These are phyloP conservation scores for Scortum barcoo DNA, from an alignment of 2,113 vertebrate species.

Conservation along the genomic window DNA sequence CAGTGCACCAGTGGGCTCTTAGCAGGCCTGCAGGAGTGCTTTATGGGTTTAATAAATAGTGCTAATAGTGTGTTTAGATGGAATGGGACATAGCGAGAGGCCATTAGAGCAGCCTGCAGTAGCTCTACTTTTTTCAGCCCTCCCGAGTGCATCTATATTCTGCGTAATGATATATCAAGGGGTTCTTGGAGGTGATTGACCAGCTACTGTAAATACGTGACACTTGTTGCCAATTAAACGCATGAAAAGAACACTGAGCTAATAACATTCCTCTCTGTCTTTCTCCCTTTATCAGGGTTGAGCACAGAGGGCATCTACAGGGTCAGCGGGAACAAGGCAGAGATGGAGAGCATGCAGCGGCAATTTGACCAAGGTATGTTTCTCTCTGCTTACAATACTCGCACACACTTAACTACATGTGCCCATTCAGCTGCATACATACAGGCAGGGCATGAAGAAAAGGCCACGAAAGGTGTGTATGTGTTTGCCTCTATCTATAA, in stretches of 20 bases:
- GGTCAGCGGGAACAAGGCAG: constrained; percentile 96
- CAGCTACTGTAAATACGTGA: constrained; percentile 4
- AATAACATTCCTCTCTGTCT: constrained; percentile 15
- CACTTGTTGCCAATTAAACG: constrained; percentile 16
- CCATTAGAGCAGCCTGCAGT: constrained; percentile 25
- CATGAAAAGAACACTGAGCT: constrained; percentile 25
- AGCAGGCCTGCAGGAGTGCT: constrained; percentile 49
- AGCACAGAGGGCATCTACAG: constrained; percentile 96
- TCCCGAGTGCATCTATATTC: constrained; percentile 4
- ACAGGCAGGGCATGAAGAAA: constrained; percentile 1
- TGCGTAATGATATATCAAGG: not conserved
- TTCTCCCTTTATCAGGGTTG: constrained; percentile 83
- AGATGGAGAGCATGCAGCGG: constrained; percentile 96
- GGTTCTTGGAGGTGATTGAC: constrained; percentile 7
- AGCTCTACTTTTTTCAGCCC: constrained; percentile 13
- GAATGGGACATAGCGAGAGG: constrained; percentile 14
- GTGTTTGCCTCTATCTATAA: constrained; percentile 41
- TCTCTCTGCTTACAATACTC: not conserved
- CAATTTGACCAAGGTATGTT: constrained; percentile 95
- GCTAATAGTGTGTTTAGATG: constrained; percentile 56
- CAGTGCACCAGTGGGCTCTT: constrained; percentile 38
- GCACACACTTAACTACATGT: not conserved
- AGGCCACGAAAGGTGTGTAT: constrained; percentile 13
- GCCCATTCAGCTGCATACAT: not conserved
- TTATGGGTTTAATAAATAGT: constrained; percentile 72